Evolutionary conservation across 2,113 vertebrate species (phyloP), one percentile per base, ranked within the genome.

Genomic region (Cynopterus brachyotis): DNA sequence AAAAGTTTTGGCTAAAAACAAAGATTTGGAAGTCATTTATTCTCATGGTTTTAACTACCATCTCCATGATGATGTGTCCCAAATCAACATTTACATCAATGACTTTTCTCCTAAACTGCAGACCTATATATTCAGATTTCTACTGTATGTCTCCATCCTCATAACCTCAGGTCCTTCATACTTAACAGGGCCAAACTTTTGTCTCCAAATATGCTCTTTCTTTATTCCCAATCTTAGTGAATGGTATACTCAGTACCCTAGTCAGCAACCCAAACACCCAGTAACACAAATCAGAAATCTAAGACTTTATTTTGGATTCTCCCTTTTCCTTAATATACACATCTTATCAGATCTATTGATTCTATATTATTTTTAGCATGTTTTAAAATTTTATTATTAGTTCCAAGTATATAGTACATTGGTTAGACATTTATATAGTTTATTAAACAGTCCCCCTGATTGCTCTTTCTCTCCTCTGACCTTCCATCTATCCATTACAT

Each of bases 1-100:
- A 78, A 85, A 59, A 84, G 3, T 40, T 26, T 94, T 57, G 42
- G 30, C 7, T 72, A 75, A 91, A 94, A 66, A 16, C 24, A 81
- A 90, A 87, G 7, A 73, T 59, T 66, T 86, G 26, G 32, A 59
- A 81, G 32, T 73, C 4, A 85, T 19, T 62, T 67, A 40, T 12
- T 82, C 16, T 13, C 3, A 37, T 70, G 26, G 28, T 69, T 96
- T 86, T 93, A 73, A 85, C 35, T 82, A 59, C 17, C 28, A 62
- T 88, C 24, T 94, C n/a, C 91, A 30, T 82, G 24, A 16, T 75
- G 37, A 75, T 94, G 30, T 53, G 40, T 75, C 35, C 42, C 16
- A 82, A 91, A 82, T 88, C 40, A 62, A 30, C 37, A 62, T 91
- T 91, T 94, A 75, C 16, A 93, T 19, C n/a, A 24, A 81, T 75